These are phyloP conservation scores for Penaeus japonicus DNA, from an alignment of 1,140 invertebrate genomes.

Conservation along the genomic window DNA sequence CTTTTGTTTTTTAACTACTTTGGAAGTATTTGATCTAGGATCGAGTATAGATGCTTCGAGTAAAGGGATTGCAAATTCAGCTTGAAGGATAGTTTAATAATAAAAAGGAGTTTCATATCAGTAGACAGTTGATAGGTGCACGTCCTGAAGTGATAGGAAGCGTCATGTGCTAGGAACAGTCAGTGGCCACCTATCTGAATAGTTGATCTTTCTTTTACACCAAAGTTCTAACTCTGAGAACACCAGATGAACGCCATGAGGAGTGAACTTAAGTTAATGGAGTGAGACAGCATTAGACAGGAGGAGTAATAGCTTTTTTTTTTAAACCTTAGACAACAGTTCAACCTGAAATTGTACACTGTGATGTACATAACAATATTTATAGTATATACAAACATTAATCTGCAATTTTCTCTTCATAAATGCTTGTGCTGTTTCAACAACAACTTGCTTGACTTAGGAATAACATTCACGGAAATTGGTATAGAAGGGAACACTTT, in stretches of 20 bases:
- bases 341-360: conserved; percentile 33
- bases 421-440: conserved; percentile 44
- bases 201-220: neutral
- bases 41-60: no score
- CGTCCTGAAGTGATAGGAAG: conserved; percentile 31
- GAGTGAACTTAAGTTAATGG: conserved; percentile 16
- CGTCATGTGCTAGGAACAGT: conserved; percentile 37
- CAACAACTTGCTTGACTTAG: conserved; percentile 45
- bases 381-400: conserved; percentile 7
- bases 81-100: no score
- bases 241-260: conserved; percentile 7
- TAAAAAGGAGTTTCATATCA: no score
- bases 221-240: conserved; percentile 4
- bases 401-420: conserved; percentile 24
- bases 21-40: no score
- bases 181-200: conserved; percentile 11
- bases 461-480: conserved; percentile 1
- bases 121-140: conserved; percentile 24
- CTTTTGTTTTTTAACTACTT: no score
- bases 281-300: conserved; percentile 19
- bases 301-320: conserved; percentile 29
- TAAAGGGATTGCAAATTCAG: no score
- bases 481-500: neutral
- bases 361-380: conserved; percentile 6
- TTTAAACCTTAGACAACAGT: conserved; percentile 38